Conservation (phyloP, 1,140 invertebrate genomes). For the Mercenaria mercenaria region DNA sequence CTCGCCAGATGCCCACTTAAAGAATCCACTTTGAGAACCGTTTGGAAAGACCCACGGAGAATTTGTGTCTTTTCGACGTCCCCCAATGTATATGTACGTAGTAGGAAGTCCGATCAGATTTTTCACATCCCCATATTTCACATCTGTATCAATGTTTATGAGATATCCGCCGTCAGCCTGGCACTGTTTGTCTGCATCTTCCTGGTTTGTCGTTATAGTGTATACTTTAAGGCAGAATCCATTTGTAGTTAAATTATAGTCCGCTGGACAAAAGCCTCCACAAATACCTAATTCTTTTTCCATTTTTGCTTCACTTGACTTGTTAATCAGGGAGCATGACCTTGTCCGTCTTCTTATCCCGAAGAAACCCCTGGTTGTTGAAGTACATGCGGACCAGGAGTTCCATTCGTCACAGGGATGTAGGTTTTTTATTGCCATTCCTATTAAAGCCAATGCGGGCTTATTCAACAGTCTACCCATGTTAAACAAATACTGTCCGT, state of each 20-base stretch:
- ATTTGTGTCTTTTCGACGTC: background rate
- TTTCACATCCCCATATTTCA: background rate
- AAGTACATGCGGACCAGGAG: background rate
- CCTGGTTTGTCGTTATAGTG: background rate
- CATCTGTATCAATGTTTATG: background rate
- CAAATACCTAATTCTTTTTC: background rate
- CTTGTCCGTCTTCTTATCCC: background rate
- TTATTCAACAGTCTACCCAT: constrained; percentile 24
- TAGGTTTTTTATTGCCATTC: background rate
- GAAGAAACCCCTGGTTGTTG: background rate
- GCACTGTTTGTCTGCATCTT: background rate
- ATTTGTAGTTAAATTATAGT: background rate
- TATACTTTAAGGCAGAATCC: background rate
- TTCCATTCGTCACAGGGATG: background rate
- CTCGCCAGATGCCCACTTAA: background rate
- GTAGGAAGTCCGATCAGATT: background rate
- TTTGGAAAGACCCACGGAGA: background rate
- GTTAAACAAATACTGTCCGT: background rate
- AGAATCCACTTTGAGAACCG: background rate
- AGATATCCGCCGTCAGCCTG: background rate
- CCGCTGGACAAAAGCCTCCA: background rate
- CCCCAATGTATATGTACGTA: background rate
- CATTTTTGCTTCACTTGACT: background rate
- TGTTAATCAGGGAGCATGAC: background rate
- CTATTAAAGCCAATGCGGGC: background rate